A percentile compares a stretch with the other conserved stretches of the same genome.
Evolutionary conservation across 2,113 vertebrate genomes (phyloP).

Genomic region (Edolisoma coerulescens): DNA sequence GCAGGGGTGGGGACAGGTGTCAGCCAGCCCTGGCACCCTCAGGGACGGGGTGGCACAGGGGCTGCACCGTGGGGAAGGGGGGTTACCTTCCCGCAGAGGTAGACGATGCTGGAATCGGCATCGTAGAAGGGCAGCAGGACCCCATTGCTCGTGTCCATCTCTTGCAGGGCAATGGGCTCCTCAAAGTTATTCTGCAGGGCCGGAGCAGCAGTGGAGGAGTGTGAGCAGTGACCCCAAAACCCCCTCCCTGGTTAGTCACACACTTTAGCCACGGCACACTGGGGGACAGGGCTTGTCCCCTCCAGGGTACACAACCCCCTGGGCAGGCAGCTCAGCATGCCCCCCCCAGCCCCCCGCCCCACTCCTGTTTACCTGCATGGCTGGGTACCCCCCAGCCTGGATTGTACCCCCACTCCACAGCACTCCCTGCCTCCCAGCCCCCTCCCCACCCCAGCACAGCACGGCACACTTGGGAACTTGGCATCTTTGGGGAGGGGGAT

Average conservation of each 20-base stretch:
- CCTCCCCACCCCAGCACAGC: conserved; percentile 46
- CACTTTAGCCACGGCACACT: neutral
- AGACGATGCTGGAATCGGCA: conserved; percentile 90
- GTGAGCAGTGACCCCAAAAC: neutral
- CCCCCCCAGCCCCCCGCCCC: neutral
- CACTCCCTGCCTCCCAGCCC: neutral
- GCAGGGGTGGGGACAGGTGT: neutral
- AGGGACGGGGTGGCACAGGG: accelerated
- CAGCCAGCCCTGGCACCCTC: neutral
- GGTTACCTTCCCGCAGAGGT: conserved; percentile 93
- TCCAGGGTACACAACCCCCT: accelerated
- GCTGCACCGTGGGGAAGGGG: too few relatives aligned
- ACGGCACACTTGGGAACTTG: conserved; percentile 66
- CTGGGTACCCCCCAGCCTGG: neutral
- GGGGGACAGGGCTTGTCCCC: neutral
- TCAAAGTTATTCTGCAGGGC: conserved; percentile 87
- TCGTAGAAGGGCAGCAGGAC: conserved; percentile 95
- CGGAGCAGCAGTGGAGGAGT: neutral
- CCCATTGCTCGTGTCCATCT: conserved; percentile 97
- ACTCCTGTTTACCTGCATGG: neutral
- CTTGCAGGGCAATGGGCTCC: conserved; percentile 93
- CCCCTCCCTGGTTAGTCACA: neutral
- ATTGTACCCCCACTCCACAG: too few relatives aligned
- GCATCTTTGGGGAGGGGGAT: neutral
- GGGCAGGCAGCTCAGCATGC: neutral